Base-by-base conservation (phyloP, 2,797 vertebrate genomes). In the Pterois miles region DNA sequence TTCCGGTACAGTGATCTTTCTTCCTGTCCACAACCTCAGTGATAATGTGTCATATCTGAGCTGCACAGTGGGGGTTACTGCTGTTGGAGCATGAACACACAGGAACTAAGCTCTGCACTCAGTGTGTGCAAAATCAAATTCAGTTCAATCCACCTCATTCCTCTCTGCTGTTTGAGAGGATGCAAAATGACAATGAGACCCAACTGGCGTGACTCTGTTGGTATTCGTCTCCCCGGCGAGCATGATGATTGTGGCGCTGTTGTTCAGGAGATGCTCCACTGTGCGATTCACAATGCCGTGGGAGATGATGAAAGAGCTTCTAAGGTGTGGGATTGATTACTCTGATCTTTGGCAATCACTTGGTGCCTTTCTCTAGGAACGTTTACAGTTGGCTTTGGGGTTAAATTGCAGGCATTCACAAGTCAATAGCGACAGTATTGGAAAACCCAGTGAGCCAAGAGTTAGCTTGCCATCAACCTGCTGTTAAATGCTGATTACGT, bases 301-400 rank as follows among this genome's bases (percentile, higher is more conserved):
- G 22, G 58, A 87, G 80, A 86, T 74, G 83, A 88, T 78, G 71
- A 78, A 67, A 82, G 72, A 52, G 53, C 80, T 63, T 78, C 78
- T 82, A 82, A 88, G 81, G 79, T 84, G 81, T 78, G 76, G 36
- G 71, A 94, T 92, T 91, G 94, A 95, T 95, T 93, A 88, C 83
- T 43, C 65, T 87, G 89, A 89, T 90, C 82, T 75, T 71, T 71
- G 63, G 67, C 65, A 87, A 80, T 85, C 77, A 74, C 53, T 80
- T 14, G 2, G 68, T 59, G 74, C 64, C 66, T 72, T 81, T 76
- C 74, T 83, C 59, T 9, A 27, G 67, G 63, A 81, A 69, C 50
- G 33, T 80, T 71, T 87, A 81, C 81, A 78, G 86, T 84, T 71
- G 64, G 60, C 78, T 82, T 78, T 80, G 81, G 57, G 83, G 87